These are phyloP conservation scores for Trissonchulus latispiculum DNA, from an alignment of 2,888 invertebrate genomes.

Conservation along the genomic window DNA sequence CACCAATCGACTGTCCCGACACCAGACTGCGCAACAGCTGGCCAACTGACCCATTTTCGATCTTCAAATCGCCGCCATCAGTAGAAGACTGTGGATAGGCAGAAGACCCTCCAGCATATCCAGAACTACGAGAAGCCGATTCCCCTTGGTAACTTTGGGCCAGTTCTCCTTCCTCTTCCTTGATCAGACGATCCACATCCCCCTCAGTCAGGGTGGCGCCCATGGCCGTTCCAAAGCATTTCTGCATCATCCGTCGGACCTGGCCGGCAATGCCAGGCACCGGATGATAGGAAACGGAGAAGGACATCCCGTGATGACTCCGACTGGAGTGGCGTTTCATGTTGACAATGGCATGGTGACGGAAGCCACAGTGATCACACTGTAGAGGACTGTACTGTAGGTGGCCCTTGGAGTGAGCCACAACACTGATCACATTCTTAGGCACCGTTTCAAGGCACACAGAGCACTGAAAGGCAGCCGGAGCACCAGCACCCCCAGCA, in stretches of 20 bases:
- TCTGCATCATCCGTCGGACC: conserved; percentile 14
- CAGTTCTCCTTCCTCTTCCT: background rate
- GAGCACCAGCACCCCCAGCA: background rate
- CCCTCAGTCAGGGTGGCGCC: background rate
- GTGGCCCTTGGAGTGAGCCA: conserved; percentile 22
- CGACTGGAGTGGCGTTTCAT: conserved; percentile 17
- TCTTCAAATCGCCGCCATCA: too few relatives aligned
- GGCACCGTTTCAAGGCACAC: conserved; percentile 10
- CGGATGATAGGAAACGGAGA: conserved; percentile 21
- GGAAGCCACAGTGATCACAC: conserved; percentile 21
- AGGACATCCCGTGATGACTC: conserved; percentile 2
- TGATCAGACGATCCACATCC: background rate
- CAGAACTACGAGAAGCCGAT: background rate
- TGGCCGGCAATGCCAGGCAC: conserved; percentile 15
- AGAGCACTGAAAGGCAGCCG: background rate
- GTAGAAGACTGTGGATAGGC: background rate
- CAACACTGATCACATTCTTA: conserved; percentile 5
- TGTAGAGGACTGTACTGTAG: conserved; percentile 22
- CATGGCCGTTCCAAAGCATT: conserved; percentile 19
- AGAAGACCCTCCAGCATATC: background rate
- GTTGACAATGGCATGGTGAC: conserved; percentile 19
- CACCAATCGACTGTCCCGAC: background rate
- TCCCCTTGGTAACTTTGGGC: background rate
- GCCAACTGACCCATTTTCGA: too few relatives aligned
- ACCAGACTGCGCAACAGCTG: background rate